Base-by-base conservation (phyloP, 1,140 invertebrate species). In the Venturia canescens region DNA sequence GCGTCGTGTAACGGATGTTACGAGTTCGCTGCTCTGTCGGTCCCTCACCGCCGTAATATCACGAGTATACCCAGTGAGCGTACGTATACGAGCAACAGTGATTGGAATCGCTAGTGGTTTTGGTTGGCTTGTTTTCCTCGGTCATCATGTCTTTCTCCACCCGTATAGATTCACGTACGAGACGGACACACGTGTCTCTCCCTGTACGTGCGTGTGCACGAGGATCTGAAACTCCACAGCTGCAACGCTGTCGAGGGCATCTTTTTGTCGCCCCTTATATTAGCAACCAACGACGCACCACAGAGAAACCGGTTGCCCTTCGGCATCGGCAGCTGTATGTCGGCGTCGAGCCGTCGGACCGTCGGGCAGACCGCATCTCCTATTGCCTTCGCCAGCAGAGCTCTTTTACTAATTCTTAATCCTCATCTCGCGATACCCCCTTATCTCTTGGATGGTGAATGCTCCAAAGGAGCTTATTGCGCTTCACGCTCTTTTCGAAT, bases 271-370 rank as follows among this genome's bases (percentile, higher is more conserved):
- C 57, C 18, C 75, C 27, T 74, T 74, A 50, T 77, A 16, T 77
- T 29, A 26, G 31, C n/a, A n/a, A n/a, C 57, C 75, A 34, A 18
- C 31, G 66, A 69, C 27, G n/a, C n/a, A 66, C 72, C 23, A 63
- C 23, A 77, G 75, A 34, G n/a, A 77, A 77, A 77, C 75, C 75
- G 75, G 75, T 77, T 77, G 57, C 57, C 75, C 75, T 77, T 77
- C 75, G 75, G 34, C 21, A 77, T 69, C 66, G 29, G 75, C 75
- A 77, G 75, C 57, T 77, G 75, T 77, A 57, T 77, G 75, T 38
- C 75, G 75, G 75, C 75, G 57, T 63, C 57, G 75, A 13, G n/a
- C 9, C 38, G 75, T 26, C 18, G 72, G 70, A 60, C 31, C 74
- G 57, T 53, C 60, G 9, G 50, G 27, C 13, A 53, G 48, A 6